Evolutionary conservation across 2,797 vertebrate genomes (phyloP), one percentile per base, ranked within the genome.

Genomic region (Triplophysa yarkandensis): DNA sequence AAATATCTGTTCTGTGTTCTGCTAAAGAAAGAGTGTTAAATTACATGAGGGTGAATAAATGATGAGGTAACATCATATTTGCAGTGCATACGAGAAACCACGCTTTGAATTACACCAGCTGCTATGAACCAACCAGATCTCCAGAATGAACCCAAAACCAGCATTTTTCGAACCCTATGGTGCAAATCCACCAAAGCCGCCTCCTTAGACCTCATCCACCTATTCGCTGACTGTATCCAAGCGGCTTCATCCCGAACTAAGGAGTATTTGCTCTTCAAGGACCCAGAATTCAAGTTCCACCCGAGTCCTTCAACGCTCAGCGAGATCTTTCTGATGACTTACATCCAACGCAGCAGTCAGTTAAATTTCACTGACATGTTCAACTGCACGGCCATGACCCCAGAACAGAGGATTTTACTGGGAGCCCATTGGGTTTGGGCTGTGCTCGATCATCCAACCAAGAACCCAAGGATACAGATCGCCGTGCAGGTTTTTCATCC

Each of bases 351-450:
- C 78, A 92, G 91, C 19, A 16, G 86, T 39, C 78, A 69, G 72
- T 78, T 90, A 19, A 83, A 86, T 60, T 68, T 92, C 57, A 85
- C 80, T 0, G 81, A 89, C 63, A 67, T 58, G 21, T 87, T 93
- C 81, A 92, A 82, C 82, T 93, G 90, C 83, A 93, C 89, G 0
- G 82, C 82, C 79, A 92, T 92, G 91, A 92, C 89, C 0, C 86
- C 83, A 0, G 83, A 84, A 77, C 92, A 93, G 75, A 85, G 85
- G 39, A 57, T 92, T 75, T 88, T 94, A 9, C 81, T 93, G 28
- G 92, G 92, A 2, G 83, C 86, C 1, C 89, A 92, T 84, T 93
- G 91, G 92, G 90, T 92, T 27, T 93, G 91, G 91, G 88, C 90
- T 0, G 13, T 91, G 34, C 55, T 91, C 57, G 86, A 92, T 27